phyloP scores from a whole-genome alignment of 2,888 invertebrate species.

The Drosophila yooni region DNA sequence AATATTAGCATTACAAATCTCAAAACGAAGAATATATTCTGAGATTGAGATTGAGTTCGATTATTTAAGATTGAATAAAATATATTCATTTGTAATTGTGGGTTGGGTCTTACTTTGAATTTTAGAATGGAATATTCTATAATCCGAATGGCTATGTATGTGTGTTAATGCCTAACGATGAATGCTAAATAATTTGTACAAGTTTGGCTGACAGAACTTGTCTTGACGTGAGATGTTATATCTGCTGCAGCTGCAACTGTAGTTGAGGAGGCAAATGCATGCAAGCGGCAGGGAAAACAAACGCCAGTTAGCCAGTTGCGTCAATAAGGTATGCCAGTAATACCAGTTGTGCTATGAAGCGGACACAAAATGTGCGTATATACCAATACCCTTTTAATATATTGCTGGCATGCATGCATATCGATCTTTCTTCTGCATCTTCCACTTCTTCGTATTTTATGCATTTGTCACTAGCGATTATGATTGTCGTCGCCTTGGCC shows the following conservation, averaged over 20 bases:
- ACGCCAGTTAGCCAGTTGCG: slow-evolving; percentile 30
- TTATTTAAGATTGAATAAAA: not conserved
- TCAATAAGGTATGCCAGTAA: slow-evolving; percentile 47
- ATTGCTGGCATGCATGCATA: slow-evolving; percentile 15
- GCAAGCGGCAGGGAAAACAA: slow-evolving; percentile 41
- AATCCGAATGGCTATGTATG: slow-evolving; percentile 7
- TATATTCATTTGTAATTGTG: not conserved
- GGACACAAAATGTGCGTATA: not conserved
- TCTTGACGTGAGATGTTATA: slow-evolving; percentile 51
- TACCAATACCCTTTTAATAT: slow-evolving; percentile 38
- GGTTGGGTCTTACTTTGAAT: not conserved
- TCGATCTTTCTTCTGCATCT: slow-evolving; percentile 34
- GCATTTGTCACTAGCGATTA: slow-evolving; percentile 74
- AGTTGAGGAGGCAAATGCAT: slow-evolving; percentile 12
- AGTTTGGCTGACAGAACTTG: slow-evolving; percentile 47
- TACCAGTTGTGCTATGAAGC: slow-evolving; percentile 42
- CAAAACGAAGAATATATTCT: not conserved
- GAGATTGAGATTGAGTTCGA: not conserved
- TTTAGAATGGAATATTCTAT: not conserved
- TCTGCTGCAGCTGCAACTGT: slow-evolving; percentile 13
- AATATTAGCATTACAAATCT: not conserved
- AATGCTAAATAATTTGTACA: slow-evolving; percentile 41
- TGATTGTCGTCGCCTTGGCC: slow-evolving; percentile 75
- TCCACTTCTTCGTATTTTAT: slow-evolving; percentile 21
- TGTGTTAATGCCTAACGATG: not conserved